Evolutionary conservation across 2,113 vertebrate species (phyloP).

Genomic region (Laticauda colubrina): DNA sequence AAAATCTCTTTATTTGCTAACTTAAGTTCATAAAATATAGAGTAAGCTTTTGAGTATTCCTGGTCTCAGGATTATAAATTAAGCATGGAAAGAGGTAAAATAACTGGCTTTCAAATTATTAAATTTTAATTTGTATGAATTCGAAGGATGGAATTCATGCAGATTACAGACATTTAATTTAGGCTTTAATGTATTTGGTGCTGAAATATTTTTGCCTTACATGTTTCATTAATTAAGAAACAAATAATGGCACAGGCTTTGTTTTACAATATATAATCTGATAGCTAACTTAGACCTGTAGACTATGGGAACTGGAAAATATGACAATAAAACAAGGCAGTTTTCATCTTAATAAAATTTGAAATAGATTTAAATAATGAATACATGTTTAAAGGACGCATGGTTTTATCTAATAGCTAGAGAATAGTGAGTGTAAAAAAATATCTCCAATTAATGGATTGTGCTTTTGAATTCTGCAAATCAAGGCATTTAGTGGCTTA

Average conservation of each 20-base stretch:
- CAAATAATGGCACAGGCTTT: background rate
- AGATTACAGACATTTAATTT: background rate
- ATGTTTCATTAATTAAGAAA: background rate
- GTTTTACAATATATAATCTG: background rate
- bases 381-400: background rate
- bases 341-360: background rate
- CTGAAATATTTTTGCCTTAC: background rate
- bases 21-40: background rate
- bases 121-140: background rate
- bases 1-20: background rate
- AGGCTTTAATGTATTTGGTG: background rate
- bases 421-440: background rate
- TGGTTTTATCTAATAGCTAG: background rate
- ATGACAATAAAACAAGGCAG: background rate
- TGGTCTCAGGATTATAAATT: background rate
- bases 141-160: background rate
- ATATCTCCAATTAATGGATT: background rate
- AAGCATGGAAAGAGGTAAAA: background rate
- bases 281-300: background rate
- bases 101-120: background rate
- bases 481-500: background rate
- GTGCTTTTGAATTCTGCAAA: background rate
- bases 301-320: background rate
- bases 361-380: background rate
- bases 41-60: background rate